Percentiles rank a stretch among this genome's conserved stretches.
Evolutionary conservation across 2,113 vertebrate species (phyloP).

Genomic region (Trogon melanurus): DNA sequence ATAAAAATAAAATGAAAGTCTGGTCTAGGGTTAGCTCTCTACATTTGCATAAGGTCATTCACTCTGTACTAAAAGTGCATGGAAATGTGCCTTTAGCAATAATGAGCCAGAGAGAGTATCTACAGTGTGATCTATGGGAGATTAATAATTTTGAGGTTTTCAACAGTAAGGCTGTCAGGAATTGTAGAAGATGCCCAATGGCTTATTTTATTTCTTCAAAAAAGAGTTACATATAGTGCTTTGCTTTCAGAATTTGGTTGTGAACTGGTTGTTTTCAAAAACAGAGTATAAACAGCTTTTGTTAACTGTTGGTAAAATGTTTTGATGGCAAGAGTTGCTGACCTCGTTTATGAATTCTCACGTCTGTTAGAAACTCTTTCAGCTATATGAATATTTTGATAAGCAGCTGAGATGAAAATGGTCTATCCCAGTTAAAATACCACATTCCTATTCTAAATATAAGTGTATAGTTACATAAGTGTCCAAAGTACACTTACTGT

Average conservation of each 20-base stretch:
- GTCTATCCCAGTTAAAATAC: neutral
- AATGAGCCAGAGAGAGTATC: neutral
- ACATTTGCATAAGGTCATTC: slow-evolving; percentile 31
- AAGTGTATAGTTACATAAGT: neutral
- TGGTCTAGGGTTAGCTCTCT: neutral
- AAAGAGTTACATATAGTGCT: neutral
- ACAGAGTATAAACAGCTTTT: neutral
- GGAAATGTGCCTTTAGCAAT: neutral
- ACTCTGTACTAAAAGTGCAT: neutral
- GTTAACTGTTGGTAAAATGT: neutral
- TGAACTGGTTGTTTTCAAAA: neutral
- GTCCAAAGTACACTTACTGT: neutral
- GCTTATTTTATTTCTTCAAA: neutral
- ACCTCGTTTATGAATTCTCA: neutral
- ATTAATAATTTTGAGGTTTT: neutral
- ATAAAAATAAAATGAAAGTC: slow-evolving; percentile 18
- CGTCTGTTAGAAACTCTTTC: neutral
- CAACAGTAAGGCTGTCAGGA: neutral
- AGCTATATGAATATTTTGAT: neutral
- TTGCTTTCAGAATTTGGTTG: neutral
- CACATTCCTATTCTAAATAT: neutral
- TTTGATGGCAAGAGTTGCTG: neutral
- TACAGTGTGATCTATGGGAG: neutral
- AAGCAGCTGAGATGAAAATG: neutral
- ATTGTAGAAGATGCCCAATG: neutral